A percentile compares a stretch with the other conserved stretches of the same genome.
phyloP scores from a whole-genome alignment of 2,797 vertebrate species.

The Furcifer pardalis region DNA sequence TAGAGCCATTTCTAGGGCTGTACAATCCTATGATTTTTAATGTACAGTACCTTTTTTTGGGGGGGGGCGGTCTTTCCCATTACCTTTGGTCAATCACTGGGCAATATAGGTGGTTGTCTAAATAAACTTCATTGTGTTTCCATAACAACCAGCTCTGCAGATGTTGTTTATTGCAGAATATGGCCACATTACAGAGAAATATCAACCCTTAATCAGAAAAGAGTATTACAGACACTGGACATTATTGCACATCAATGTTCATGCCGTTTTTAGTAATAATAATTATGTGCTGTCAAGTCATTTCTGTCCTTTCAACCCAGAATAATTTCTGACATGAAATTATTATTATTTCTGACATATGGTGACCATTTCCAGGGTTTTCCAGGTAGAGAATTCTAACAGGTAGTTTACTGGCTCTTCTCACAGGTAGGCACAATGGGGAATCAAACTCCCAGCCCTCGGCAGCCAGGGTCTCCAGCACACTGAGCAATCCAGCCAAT shows the following conservation, averaged over 20 bases:
- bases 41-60: background rate
- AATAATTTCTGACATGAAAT: no score
- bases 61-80: background rate
- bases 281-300: no score
- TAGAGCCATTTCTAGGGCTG: background rate
- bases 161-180: background rate
- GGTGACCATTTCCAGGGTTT: no score
- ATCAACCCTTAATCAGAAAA: background rate
- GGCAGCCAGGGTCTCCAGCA: no score
- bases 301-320: no score
- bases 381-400: no score
- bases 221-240: background rate
- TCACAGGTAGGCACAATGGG: no score
- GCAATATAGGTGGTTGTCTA: background rate
- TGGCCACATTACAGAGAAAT: background rate
- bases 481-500: no score
- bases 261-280: background rate
- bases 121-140: background rate
- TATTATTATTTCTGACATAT: no score
- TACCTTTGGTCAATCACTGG: background rate
- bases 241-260: background rate
- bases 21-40: background rate
- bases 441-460: no score
- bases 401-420: no score
- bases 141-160: constrained; percentile 10